Base-by-base conservation (phyloP, 2,888 invertebrate genomes). In the Polyommatus icarus region DNA sequence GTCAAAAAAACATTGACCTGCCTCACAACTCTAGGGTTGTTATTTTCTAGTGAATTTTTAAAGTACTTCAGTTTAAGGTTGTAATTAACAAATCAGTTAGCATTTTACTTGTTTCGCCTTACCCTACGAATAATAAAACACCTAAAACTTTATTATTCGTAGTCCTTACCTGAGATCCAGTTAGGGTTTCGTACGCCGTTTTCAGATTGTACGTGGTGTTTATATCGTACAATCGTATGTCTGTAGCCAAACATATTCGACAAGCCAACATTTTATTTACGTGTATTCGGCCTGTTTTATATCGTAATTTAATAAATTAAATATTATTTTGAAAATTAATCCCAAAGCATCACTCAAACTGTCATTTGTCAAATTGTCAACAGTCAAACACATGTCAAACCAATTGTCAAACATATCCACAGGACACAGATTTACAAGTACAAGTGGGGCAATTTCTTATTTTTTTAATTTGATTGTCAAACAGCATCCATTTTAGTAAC, bases 201-300 rank as follows among this genome's bases (percentile, higher is more conserved):
- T 84, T 83, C 3, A 92, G 81, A 50, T 84, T 82, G 78, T 85
- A 85, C 80, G 85, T 83, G 67, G 82, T 84, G 80, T 75, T 75
- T 29, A 92, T 85, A 80, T 90, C 85, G 80, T 85, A 89, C 4
- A 93, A 80, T 81, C 88, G 90, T 0, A 87, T 80, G 6, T 87
- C 87, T 8, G 88, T 90, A 4, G 86, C 86, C n/a, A 93, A 84
- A 80, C 93, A 93, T 78, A 87, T 80, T 18, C 88, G 86, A 76
- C 89, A 92, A 1, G 87, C 88, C 71, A 87, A 67, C 59, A 83
- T 76, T 32, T 81, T 82, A 59, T 78, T 80, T 84, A 83, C 83
- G 59, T 79, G 80, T 72, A 46, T 76, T 71, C 59, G 78, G 79
- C 18, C 18, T 50, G 50, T 50, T 50, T 18, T 54, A 5, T 18